Conservation (phyloP, 2,888 invertebrate species). For the Eupeodes luniger region DNA sequence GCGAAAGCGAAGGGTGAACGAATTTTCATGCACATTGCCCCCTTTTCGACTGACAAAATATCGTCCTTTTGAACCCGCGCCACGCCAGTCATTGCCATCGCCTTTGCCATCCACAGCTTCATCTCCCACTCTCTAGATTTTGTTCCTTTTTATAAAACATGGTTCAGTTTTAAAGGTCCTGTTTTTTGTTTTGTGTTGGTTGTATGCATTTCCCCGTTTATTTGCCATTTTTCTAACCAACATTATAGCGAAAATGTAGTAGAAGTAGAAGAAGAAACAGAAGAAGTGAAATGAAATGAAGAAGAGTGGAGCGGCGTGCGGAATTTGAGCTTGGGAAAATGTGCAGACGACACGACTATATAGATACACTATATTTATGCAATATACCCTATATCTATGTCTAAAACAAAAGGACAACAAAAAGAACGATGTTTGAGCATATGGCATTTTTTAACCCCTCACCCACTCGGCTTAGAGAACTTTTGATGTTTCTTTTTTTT, state of each 20-base stretch:
- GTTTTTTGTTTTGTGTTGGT: slow-evolving; percentile 20
- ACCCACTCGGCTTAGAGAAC: slow-evolving; percentile 42
- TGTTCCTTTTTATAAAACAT: slow-evolving; percentile 50
- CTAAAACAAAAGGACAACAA: background rate
- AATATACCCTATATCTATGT: background rate
- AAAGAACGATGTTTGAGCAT: slow-evolving; percentile 71
- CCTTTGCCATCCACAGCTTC: too few relatives aligned
- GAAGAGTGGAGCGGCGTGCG: background rate
- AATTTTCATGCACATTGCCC: slow-evolving; percentile 17
- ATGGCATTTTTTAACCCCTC: slow-evolving; percentile 73
- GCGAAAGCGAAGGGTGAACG: background rate
- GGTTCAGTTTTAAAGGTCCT: slow-evolving; percentile 64
- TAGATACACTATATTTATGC: too few relatives aligned
- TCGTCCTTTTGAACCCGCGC: slow-evolving; percentile 20
- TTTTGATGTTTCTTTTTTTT: slow-evolving; percentile 55
- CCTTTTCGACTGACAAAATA: background rate
- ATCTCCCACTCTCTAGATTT: background rate
- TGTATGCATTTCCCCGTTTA: slow-evolving; percentile 71
- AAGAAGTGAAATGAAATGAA: background rate
- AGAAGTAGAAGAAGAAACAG: background rate
- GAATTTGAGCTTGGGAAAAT: slow-evolving; percentile 72
- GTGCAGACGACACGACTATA: slow-evolving; percentile 62
- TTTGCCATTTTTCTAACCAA: slow-evolving; percentile 75
- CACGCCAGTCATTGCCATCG: background rate
- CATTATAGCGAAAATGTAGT: slow-evolving; percentile 24